Conservation (phyloP, 2,888 invertebrate genomes). For the Halictus ligatus region DNA sequence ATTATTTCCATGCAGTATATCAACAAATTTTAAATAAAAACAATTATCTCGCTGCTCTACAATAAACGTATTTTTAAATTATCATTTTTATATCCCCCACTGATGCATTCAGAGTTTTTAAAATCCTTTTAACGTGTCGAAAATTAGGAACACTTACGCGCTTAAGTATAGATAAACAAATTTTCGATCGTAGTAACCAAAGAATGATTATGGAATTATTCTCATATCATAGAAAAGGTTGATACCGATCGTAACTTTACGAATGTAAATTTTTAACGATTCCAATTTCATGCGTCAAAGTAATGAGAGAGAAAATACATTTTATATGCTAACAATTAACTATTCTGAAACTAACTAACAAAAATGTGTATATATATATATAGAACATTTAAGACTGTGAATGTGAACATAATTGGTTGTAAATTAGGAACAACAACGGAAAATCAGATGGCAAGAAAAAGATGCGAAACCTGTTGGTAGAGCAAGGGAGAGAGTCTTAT, state of each 20-base stretch:
- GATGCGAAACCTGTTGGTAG: conserved; percentile 31
- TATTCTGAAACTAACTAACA: conserved; percentile 27
- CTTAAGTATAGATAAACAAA: conserved; percentile 8
- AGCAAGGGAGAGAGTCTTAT: conserved; percentile 14
- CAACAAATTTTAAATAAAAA: conserved; percentile 36
- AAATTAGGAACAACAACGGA: conserved; percentile 31
- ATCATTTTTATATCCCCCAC: conserved; percentile 38
- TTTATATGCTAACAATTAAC: conserved; percentile 21
- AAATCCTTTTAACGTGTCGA: conserved; percentile 27
- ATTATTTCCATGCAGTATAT: conserved; percentile 36
- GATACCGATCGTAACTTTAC: conserved; percentile 25
- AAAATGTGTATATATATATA: conserved; percentile 22
- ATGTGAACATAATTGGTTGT: conserved; percentile 17
- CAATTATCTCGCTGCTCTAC: conserved; percentile 50
- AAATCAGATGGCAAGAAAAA: conserved; percentile 44
- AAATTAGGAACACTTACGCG: conserved; percentile 16
- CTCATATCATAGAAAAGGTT: conserved; percentile 28
- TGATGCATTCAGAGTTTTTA: conserved; percentile 39
- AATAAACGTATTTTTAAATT: conserved; percentile 52
- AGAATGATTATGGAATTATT: conserved; percentile 29
- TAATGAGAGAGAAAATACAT: conserved; percentile 17
- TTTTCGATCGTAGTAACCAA: conserved; percentile 47
- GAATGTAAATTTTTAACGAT: conserved; percentile 32
- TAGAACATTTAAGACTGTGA: conserved; percentile 33
- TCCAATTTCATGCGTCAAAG: conserved; percentile 5